Base-by-base conservation (phyloP, 1,140 invertebrate species). In the Pseudomyrmex dendroicus region DNA sequence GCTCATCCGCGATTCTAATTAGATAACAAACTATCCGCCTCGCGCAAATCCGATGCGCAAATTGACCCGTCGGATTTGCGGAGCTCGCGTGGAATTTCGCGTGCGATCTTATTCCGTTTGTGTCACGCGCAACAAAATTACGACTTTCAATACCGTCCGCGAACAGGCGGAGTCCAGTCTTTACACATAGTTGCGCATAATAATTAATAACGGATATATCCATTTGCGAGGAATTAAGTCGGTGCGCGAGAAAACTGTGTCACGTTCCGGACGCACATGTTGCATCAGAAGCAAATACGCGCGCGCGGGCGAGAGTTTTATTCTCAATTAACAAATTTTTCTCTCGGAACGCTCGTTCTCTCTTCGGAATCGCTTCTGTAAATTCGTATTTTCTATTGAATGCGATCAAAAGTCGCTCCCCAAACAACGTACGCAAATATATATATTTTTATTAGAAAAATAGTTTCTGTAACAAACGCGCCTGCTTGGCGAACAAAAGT, bases 401-500 rank as follows among this genome's bases (percentile, higher is more conserved):
- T 35, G 7, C 35, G 7, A 35, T 35, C 35, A 7, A 35, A 35
- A 5, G 35, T 35, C 35, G 35, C 35, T 35, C 5, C 35, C 0
- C 35, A 35, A 35, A 35, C 35, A n/a, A n/a, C 35, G 35, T 7
- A 7, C 35, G 35, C 35, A 4, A 35, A 25, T 35, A 35, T 35
- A 25, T 50, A 2, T 12, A 10, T 13, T 52, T 52, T 52, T 52
- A 8, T 52, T 13, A 52, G 2, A 13, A 52, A 52, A 12, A 13
- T 52, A 52, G 12, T 52, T 52, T 52, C 13, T 1, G 35, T 7
- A 1, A 35, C 35, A 35, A 35, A 35, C 35, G 35, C 35, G 35
- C 5, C 35, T 61, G 7, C 17, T 13, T 22, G 25, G 25, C 3
- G 10, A 35, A 17, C 44, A 83, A 63, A 86, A 86, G 63, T 59